Conservation (phyloP, 2,113 vertebrate genomes). For the Sigmodon hispidus region DNA sequence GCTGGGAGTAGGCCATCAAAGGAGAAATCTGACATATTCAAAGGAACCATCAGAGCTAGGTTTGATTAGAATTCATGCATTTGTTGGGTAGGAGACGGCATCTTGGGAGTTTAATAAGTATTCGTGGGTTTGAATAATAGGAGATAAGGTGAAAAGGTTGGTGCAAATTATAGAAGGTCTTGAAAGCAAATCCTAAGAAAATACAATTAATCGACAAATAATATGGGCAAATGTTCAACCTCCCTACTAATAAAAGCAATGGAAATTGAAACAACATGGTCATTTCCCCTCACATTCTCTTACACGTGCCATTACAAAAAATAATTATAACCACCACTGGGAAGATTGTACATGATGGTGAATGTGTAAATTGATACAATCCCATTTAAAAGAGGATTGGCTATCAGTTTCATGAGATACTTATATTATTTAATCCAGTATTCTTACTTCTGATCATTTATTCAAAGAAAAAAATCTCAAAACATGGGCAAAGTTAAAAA, state of each 20-base stretch:
- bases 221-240: slow-evolving; percentile 58
- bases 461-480: slow-evolving; percentile 13
- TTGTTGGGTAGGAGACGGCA: neutral
- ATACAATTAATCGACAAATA: slow-evolving; percentile 66
- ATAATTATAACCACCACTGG: slow-evolving; percentile 4
- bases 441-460: slow-evolving; percentile 33
- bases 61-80: neutral
- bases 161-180: slow-evolving; percentile 42
- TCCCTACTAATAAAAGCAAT: slow-evolving; percentile 59
- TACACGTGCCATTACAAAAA: slow-evolving; percentile 39
- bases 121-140: slow-evolving; percentile 65
- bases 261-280: slow-evolving; percentile 64
- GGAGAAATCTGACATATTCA: slow-evolving; percentile 5
- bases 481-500: slow-evolving; percentile 5
- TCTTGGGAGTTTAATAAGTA: slow-evolving; percentile 40
- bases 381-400: slow-evolving; percentile 28
- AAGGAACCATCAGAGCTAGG: slow-evolving; percentile 3
- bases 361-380: slow-evolving; percentile 60
- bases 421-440: slow-evolving; percentile 58
- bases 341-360: slow-evolving; percentile 35
- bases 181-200: slow-evolving; percentile 68
- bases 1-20: neutral
- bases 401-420: slow-evolving; percentile 32
- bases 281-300: slow-evolving; percentile 6
- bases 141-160: slow-evolving; percentile 61